Evolutionary conservation across 37 sponge, comb jelly and placozoan genomes (phyloP), one percentile per base, ranked within the genome.

Genomic region (Bolinopsis microptera): DNA sequence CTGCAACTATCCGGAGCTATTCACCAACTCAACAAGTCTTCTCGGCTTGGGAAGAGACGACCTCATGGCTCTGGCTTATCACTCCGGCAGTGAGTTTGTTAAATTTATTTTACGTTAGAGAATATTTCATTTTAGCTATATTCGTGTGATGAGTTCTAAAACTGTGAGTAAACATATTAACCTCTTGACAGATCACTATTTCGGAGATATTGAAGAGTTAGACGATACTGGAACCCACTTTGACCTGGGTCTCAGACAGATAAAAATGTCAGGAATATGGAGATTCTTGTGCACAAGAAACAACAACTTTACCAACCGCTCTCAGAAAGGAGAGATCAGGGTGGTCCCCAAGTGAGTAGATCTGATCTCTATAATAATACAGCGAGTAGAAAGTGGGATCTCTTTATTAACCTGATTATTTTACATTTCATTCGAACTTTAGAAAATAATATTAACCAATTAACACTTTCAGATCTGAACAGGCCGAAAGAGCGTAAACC

Each of bases 281-380:
- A 83, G 97, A 95, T 99, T 96, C 95, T 69, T 99, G 94, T 99
- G 96, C 93, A 94, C 97, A 0, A 93, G 99, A 68, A 99, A 99
- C 96, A 99, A 99, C 96, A 99, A 99, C 96, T 99, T 99, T 95
- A 94, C 96, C 94, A 99, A 99, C 95, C 77, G 99, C 5, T 95
- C 96, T 76, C 99, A 99, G 95, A 99, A 99, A 94, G 97, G 99
- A 5, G 75, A 72, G 26, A 21, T 72, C 75, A 72, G 75, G 18
- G 75, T 21, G 5, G 31, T 72, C 26, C 31, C 75, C 31, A 28
- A n/a, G 27, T 72, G 18, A 72, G 5, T 72, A 13, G 13, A 48
- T n/a, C n/a, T n/a, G n/a, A n/a, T n/a, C n/a, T n/a, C n/a, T n/a
- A n/a, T n/a, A n/a, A n/a, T n/a, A n/a, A n/a, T n/a, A n/a, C n/a